Conservation (phyloP, 1,140 invertebrate species). For the Brachionus rotundiformis region DNA sequence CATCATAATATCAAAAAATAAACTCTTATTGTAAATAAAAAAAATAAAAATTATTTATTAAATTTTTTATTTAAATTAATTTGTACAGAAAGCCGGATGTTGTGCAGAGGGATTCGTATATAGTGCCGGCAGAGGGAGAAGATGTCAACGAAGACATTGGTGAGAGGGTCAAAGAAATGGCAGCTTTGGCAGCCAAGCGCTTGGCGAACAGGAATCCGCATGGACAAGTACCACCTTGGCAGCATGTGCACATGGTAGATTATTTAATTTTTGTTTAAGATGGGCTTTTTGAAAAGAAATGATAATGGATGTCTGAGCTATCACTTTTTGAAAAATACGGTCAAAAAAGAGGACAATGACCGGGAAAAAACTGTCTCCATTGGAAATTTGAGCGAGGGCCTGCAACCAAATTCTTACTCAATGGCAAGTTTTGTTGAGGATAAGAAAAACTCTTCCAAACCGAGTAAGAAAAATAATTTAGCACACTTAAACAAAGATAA, state of each 20-base stretch:
- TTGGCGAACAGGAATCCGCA: neutral
- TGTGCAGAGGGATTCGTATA: neutral
- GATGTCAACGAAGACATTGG: slow-evolving; percentile 11
- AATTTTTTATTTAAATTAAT: no score
- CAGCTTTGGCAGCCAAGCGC: slow-evolving; percentile 34
- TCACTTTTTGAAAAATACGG: slow-evolving; percentile 73
- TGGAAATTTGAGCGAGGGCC: slow-evolving; percentile 77
- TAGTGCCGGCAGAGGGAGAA: slow-evolving; percentile 31
- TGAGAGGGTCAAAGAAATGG: slow-evolving; percentile 43
- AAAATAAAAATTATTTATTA: no score
- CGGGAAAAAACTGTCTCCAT: slow-evolving; percentile 74
- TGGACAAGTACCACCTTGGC: no score
- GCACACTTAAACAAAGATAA: no score
- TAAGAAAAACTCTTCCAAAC: slow-evolving; percentile 80
- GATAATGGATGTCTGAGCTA: slow-evolving; percentile 82
- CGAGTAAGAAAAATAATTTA: no score
- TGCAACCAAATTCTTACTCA: slow-evolving; percentile 75
- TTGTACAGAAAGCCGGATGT: neutral
- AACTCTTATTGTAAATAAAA: slow-evolving; percentile 32
- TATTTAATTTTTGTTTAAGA: slow-evolving; percentile 62
- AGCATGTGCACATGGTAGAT: no score
- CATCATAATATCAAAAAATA: slow-evolving; percentile 30
- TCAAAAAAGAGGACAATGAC: slow-evolving; percentile 33
- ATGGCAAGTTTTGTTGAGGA: slow-evolving; percentile 79
- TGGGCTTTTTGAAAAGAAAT: slow-evolving; percentile 78